phyloP scores from a whole-genome alignment of 1,140 invertebrate species.

The Drosophila mojavensis region DNA sequence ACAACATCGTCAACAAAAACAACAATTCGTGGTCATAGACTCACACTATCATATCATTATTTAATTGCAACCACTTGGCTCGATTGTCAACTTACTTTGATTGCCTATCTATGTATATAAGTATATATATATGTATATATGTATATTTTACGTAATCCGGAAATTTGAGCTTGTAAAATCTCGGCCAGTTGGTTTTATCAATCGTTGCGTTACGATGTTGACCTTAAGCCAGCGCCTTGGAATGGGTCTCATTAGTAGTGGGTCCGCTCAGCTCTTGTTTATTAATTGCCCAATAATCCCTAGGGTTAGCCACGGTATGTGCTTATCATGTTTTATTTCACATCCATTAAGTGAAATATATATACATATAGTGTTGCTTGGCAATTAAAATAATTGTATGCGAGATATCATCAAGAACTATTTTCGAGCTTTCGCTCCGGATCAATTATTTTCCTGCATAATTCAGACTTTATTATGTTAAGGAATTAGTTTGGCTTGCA shows the following conservation, averaged over 20 bases:
- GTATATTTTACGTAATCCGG: background rate
- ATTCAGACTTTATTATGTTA: too few relatives aligned
- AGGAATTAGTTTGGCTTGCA: too few relatives aligned
- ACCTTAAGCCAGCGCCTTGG: background rate
- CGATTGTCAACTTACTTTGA: conserved; percentile 17
- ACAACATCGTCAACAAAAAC: background rate
- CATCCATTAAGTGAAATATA: too few relatives aligned
- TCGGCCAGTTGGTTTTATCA: background rate
- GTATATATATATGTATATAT: background rate
- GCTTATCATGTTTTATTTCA: background rate
- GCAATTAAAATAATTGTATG: too few relatives aligned
- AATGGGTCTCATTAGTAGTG: background rate
- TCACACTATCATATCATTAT: background rate
- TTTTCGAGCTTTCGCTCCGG: too few relatives aligned
- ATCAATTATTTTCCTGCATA: too few relatives aligned
- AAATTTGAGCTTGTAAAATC: conserved; percentile 18
- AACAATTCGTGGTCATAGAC: conserved; percentile 8
- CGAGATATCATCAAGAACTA: too few relatives aligned
- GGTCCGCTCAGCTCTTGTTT: background rate
- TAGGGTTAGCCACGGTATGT: background rate
- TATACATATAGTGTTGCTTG: too few relatives aligned
- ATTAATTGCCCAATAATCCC: background rate
- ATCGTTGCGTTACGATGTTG: conserved; percentile 4
- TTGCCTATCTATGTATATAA: conserved; percentile 34
- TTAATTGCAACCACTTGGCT: background rate